Base-by-base conservation (phyloP, 1,140 invertebrate species). In the Sesamia nonagrioides region DNA sequence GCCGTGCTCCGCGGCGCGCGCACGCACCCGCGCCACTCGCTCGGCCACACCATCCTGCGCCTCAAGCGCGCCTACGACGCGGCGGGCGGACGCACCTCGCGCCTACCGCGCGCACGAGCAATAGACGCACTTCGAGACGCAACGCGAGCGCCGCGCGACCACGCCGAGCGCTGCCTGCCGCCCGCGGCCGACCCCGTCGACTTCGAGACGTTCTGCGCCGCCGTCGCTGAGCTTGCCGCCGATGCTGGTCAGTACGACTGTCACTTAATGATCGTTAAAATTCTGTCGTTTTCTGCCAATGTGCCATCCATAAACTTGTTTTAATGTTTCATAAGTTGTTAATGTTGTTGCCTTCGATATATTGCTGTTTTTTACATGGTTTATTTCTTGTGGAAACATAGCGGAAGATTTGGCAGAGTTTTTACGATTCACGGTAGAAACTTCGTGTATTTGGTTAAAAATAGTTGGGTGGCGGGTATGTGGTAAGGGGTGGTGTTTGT, bases 161-260 rank as follows among this genome's bases (percentile, higher is more conserved):
- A 87, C 33, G 91, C 88, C 8, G 93, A 93, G 7, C 80, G 88
- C 2, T 88, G 85, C 66, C 79, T 94, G 17, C 90, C 90, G 5
- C 82, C 86, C 6, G 78, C 81, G 37, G 72, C 82, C 0, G 90
- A 91, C 40, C 66, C 81, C 2, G 86, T 95, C 17, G 94, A 95
- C 79, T 96, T 96, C 88, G 96, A 96, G 83, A 93, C 94, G 5
- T 96, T 96, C 86, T 96, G 95, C 82, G 95, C 95, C 0, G 89
- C 96, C 27, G 94, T 96, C 79, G 96, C 95, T 4, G 96, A 96
- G 82, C 89, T 96, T 48, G 95, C 94, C 50, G 92, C 94, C 15
- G 94, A 95, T 81, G 77, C 87, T 79, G 93, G 93, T 94, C 71
- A 82, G 81, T 61, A 50, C 33, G 6, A 18, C 80, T 45, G 9